Base-by-base conservation (phyloP, 2,113 vertebrate species). In the Corythoichthys intestinalis region DNA sequence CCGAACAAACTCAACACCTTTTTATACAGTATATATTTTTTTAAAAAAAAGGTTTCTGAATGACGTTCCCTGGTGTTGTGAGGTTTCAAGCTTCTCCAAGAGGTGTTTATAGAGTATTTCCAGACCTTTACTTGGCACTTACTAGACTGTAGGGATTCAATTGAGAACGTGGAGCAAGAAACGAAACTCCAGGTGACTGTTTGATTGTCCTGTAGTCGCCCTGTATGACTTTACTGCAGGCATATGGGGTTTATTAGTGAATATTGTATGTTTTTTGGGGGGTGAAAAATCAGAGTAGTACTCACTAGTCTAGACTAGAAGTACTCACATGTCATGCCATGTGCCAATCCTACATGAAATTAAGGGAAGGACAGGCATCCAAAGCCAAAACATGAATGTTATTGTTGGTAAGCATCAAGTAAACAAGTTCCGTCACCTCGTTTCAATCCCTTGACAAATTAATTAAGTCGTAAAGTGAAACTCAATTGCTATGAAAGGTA, bases 91-190 rank as follows among this genome's bases (percentile, higher is more conserved):
- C 37, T 69, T n/a, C 11, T 74, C 57, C 47, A 58, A 20, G 60
- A 70, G 69, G 68, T 70, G 73, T 74, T 83, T 75, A 72, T 56
- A 78, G 70, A 38, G 54, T 44, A 75, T 83, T 77, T 74, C 83
- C 81, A 78, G 84, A 71, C 56, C 53, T 47, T 58, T 62, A 60
- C 58, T 67, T 62, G 44, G 37, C 69, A 67, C 74, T 83, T 73
- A 73, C 64, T 38, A 7, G 65, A 41, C 69, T 49, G 57, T 41
- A 53, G 56, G 38, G 49, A 77, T 50, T 68, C 37, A 71, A 67
- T 48, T 37, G 52, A 62, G 53, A 71, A 78, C 15, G 44, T 77
- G 72, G 38, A 34, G 70, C 35, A 66, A 57, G 49, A 79, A 41
- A 44, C 57, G 59, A 12, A 3, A 67, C 47, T 66, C 62, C 38